A percentile compares a stretch with the other conserved stretches of the same genome.
Evolutionary conservation across 2,113 vertebrate genomes (phyloP).

Genomic region (Amblyopsis rosae): DNA sequence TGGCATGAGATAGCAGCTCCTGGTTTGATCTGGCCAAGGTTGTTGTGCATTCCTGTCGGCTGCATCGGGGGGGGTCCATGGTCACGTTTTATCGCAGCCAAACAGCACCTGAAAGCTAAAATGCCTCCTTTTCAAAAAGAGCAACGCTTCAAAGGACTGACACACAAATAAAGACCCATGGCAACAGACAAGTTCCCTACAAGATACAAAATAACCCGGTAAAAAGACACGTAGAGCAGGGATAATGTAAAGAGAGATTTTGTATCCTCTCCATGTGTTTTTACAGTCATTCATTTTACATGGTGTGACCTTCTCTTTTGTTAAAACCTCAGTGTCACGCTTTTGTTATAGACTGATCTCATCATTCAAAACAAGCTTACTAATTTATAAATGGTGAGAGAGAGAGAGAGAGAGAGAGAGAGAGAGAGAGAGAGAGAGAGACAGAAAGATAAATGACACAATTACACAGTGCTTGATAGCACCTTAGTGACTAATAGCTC

Average conservation of each 20-base stretch:
- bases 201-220: too few species aligned
- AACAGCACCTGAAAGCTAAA: constrained; percentile 70
- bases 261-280: too few species aligned
- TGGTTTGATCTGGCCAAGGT: constrained; percentile 90
- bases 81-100: constrained; percentile 61
- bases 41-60: constrained; percentile 86
- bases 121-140: not conserved
- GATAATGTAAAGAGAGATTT: too few species aligned
- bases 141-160: not conserved
- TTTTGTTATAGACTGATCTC: not conserved
- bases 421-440: constrained; percentile 8
- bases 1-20: constrained; percentile 78
- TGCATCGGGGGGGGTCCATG: constrained; percentile 44
- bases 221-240: too few species aligned
- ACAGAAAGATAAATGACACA: constrained; percentile 47
- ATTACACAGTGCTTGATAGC: constrained; percentile 59
- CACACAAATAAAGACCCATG: too few species aligned
- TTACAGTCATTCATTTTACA: too few species aligned
- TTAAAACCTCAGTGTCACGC: not conserved
- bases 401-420: constrained; percentile 16
- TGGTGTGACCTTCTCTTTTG: not conserved
- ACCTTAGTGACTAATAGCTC: constrained; percentile 65
- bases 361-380: not conserved
- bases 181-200: not conserved
- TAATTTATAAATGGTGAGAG: not conserved